These are phyloP conservation scores for Nasonovia ribisnigri DNA, from an alignment of 2,888 invertebrate genomes.

Conservation along the genomic window DNA sequence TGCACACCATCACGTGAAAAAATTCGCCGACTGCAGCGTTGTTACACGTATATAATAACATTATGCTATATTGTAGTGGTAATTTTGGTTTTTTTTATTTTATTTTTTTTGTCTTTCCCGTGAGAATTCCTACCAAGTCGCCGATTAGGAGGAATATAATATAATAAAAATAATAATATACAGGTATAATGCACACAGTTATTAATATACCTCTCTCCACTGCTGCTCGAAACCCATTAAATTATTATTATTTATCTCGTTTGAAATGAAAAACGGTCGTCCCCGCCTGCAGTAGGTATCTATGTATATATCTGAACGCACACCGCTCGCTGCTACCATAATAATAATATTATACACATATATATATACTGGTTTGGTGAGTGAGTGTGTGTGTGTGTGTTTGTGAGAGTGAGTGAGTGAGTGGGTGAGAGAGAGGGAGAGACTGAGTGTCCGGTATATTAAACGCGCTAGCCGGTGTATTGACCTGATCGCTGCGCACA, in stretches of 20 bases:
- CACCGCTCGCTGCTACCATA: not conserved
- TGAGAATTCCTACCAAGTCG: not conserved
- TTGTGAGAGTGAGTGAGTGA: no score
- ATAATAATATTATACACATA: not conserved
- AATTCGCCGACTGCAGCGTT: not conserved
- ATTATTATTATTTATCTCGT: constrained; percentile 17
- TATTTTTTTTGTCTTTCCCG: not conserved
- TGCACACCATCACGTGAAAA: not conserved
- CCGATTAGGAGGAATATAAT: not conserved
- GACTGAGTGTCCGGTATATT: not conserved
- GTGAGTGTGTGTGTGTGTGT: not conserved
- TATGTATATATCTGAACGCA: not conserved
- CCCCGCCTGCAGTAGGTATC: not conserved
- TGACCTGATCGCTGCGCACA: not conserved
- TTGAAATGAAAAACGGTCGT: constrained; percentile 15
- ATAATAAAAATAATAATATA: not conserved
- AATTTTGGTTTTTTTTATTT: not conserved
- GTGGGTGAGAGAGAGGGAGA: not conserved
- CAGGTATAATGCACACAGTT: not conserved
- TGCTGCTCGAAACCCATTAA: not conserved
- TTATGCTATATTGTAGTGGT: not conserved
- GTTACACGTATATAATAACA: not conserved
- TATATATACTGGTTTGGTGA: not conserved
- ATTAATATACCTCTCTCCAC: not conserved
- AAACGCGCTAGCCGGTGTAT: not conserved